Evolutionary conservation across 53 echinoderm and acorn worm genomes (phyloP).

Genomic region (Zoroaster sp.): DNA sequence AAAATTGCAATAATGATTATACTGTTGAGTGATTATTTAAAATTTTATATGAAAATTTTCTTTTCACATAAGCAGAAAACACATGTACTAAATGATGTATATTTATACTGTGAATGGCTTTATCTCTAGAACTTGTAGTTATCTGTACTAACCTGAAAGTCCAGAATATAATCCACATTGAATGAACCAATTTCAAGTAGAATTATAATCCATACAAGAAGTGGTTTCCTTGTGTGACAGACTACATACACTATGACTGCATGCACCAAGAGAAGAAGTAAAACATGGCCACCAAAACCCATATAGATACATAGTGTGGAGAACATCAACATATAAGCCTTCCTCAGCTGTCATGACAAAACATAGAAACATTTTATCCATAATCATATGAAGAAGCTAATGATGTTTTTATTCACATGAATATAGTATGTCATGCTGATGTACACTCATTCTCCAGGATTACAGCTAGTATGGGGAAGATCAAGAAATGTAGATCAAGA

Average conservation of each 20-base stretch:
- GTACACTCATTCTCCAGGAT: too few species aligned
- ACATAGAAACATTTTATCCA: background rate
- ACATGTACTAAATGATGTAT: too few species aligned
- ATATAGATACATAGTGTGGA: background rate
- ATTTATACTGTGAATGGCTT: too few species aligned
- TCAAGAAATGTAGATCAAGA: background rate
- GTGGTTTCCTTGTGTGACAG: constrained; percentile 2
- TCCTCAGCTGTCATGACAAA: background rate
- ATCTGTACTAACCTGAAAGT: constrained; percentile 25
- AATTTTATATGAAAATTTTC: too few species aligned
- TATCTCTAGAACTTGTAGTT: background rate
- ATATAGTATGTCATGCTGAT: background rate
- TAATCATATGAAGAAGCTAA: background rate
- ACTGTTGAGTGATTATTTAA: too few species aligned
- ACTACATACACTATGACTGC: constrained; percentile 38
- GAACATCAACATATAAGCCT: background rate
- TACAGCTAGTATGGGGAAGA: too few species aligned
- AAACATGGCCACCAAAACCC: constrained; percentile 14
- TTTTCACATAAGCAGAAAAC: too few species aligned
- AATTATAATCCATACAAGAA: constrained; percentile 48
- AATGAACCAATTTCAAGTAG: constrained; percentile 9
- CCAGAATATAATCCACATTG: background rate
- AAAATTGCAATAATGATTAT: too few species aligned
- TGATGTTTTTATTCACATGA: background rate
- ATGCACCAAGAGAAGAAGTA: constrained; percentile 43